Base-by-base conservation (phyloP, 2,888 invertebrate genomes). In the Pteria penguin region DNA sequence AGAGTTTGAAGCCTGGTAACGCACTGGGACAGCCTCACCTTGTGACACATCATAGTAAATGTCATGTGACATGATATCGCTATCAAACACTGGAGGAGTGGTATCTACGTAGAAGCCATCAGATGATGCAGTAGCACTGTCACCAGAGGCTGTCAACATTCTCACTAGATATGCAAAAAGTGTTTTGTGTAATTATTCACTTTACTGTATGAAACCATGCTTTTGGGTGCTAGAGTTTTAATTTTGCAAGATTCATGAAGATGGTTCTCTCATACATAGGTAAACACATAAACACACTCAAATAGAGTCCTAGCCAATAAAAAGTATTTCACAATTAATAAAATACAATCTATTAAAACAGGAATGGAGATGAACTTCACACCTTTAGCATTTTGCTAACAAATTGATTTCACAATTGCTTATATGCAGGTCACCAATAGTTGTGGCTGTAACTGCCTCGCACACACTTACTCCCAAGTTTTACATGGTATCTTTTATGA, bases 31-130 rank as follows among this genome's bases (percentile, higher is more conserved):
- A 31, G 76, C 78, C 31, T 86, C 79, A 5, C 86, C 87, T 70
- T 86, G 85, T 2, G 61, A 57, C 0, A 80, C 80, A 69, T 87
- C 87, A 24, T 85, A 78, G 72, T 86, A 86, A 58, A 76, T 72
- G 22, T 33, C 33, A 29, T 32, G 27, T 31, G 27, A 26, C 57
- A 86, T 70, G 4, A 79, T 63, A n/a, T 77, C 69, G 14, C 58
- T 22, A 36, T 78, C 78, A 58, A 86, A 78, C 27, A 61, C 69
- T 4, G 87, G 87, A 5, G 79, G 72, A 1, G 84, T 82, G 0
- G 63, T 70, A 61, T 87, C 87, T 14, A 87, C 71, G 33, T 80
- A 85, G 55, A 86, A 86, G 5, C 85, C 84, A 70, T 82, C 75
- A 2, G 86, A 85, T 0, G 83, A 82, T 8, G 73, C 54, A 24